These are phyloP conservation scores for Cyanocitta stelleri DNA, from an alignment of 2,113 vertebrate genomes.

Conservation along the genomic window DNA sequence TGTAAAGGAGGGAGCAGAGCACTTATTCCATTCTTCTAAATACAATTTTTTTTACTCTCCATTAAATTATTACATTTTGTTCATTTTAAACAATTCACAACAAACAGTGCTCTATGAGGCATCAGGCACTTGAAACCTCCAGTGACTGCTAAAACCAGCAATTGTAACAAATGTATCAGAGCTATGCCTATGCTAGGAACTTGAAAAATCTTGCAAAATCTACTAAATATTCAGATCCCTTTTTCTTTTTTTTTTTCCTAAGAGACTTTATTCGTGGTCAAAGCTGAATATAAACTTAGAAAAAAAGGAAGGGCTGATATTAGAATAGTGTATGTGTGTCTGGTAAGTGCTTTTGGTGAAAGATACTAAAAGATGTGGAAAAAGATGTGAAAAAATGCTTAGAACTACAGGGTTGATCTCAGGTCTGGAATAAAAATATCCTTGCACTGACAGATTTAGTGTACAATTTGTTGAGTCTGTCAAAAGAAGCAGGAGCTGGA, in stretches of 20 bases:
- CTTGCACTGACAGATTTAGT: slow-evolving; percentile 16
- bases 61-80: background rate
- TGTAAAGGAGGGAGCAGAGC: background rate
- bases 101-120: background rate
- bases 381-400: background rate
- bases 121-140: background rate
- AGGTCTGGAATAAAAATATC: slow-evolving; percentile 23
- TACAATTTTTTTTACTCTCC: background rate
- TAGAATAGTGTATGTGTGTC: background rate
- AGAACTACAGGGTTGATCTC: background rate
- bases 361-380: background rate
- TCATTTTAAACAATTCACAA: slow-evolving; percentile 5
- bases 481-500: background rate
- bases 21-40: slow-evolving; percentile 15
- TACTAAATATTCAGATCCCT: background rate
- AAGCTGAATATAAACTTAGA: background rate
- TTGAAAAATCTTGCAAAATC: background rate
- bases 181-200: background rate
- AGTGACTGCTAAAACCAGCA: background rate
- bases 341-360: background rate
- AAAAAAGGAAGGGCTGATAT: background rate
- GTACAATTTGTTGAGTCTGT: slow-evolving; percentile 13
- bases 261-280: background rate
- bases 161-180: background rate
- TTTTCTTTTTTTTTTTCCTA: background rate